phyloP scores from a whole-genome alignment of 2,797 vertebrate genomes.

The Acridotheres tristis region DNA sequence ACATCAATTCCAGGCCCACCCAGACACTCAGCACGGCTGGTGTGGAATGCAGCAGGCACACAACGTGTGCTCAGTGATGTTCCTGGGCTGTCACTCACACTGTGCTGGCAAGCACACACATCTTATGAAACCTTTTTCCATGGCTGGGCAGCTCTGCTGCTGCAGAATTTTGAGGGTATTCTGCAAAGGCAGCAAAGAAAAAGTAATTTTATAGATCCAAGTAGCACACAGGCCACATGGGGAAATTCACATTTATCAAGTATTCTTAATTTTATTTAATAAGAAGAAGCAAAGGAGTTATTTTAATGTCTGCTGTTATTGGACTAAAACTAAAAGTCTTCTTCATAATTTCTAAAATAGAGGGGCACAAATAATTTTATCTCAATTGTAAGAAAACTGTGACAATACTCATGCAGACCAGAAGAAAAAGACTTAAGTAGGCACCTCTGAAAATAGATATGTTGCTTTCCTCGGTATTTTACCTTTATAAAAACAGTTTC shows the following conservation, averaged over 20 bases:
- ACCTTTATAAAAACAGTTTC: background rate
- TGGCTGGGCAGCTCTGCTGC: background rate
- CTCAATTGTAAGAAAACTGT: background rate
- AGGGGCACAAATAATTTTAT: background rate
- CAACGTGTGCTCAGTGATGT: rapidly evolving
- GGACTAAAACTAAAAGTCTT: background rate
- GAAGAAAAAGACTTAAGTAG: background rate
- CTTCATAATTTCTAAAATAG: background rate
- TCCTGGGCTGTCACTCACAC: background rate
- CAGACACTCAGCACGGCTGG: background rate
- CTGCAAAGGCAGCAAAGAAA: background rate
- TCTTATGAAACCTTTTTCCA: background rate
- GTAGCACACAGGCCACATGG: background rate
- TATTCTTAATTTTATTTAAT: background rate
- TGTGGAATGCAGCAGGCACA: background rate
- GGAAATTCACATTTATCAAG: background rate
- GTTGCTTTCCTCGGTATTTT: background rate
- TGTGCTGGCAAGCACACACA: background rate
- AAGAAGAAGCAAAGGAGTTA: background rate
- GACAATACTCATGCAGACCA: background rate
- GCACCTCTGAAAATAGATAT: background rate
- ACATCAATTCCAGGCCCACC: background rate
- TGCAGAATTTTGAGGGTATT: background rate
- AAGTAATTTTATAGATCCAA: background rate
- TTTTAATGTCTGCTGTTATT: background rate